Base-by-base conservation (phyloP, 92 coral and sea anemone genomes). In the Actinostola sp. region DNA sequence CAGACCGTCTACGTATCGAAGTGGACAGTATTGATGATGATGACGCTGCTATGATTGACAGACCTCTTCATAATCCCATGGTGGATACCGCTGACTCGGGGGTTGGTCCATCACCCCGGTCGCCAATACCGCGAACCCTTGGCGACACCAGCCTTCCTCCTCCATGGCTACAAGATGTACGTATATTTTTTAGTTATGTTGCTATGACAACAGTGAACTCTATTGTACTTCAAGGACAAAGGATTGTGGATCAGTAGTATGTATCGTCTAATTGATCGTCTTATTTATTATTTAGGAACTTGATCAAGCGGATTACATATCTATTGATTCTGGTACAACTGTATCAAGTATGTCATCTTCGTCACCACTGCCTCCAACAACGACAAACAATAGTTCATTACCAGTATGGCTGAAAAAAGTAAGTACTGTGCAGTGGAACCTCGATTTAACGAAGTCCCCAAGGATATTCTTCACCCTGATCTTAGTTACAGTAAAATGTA, bases 81-180 rank as follows among this genome's bases (percentile, higher is more conserved):
- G 82, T 86, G 16, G 96, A 85, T 60, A 91, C 97, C n/a, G 86
- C 75, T 35, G 98, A 94, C 82, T 94, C 98, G 0, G 98, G 98
- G 1, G 98, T 92, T 2, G 97, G 97, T 2, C 97, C 89, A 20
- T 91, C 97, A 38, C 97, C 97, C 19, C 92, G 97, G 39, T 81
- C 89, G 15, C 97, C 97, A 8, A 71, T 76, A 31, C 84, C 79
- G 16, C 79, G 82, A 72, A 86, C 90, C 58, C 86, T 90, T 45
- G 87, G 73, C 10, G 97, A 93, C n/a, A 81, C 80, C 28, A 86
- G 93, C 59, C 75, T 72, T 14, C 88, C 93, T 0, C 97, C 98
- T 28, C 85, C 92, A 29, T 94, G 98, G 98, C 79, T 91, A 8
- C 98, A 91, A 72, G 92, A 88, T 58, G 98, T 94, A 82, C 79